Base-by-base conservation (phyloP, 2,113 vertebrate genomes). In the Cnemophilus loriae region DNA sequence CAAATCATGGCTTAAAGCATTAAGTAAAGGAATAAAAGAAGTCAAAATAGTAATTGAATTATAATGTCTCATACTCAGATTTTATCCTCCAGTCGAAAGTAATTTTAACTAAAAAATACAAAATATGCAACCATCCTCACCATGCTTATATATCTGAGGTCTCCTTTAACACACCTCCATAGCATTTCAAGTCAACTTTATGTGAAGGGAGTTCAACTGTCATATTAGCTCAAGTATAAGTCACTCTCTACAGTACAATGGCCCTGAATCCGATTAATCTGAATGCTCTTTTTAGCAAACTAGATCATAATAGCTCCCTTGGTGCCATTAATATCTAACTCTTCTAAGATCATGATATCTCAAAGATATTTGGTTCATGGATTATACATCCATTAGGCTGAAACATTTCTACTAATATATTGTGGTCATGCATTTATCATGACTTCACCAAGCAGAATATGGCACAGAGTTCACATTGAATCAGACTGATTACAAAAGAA, bases 261-360 rank as follows among this genome's bases (percentile, higher is more conserved):
- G 60, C 69, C 79, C 49, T 95, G 84, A 96, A 92, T 95, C 84
- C 89, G 90, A 95, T 96, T 94, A 92, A 96, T 95, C 84, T 68
- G 68, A 96, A 91, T 70, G 57, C 75, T 94, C 68, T 77, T 96
- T 97, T 95, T 94, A 94, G 92, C 76, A 91, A 94, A 96, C 89
- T 92, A 70, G 90, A 88, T 95, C 85, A 42, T 94, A 96, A 96
- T 89, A 93, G 69, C 65, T 97, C 95, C 94, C 95, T 79, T 57
- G 92, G 75, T 93, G 46, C 63, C 78, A 87, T 76, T 93, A 96
- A 94, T 95, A 94, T 91, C 79, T 88, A 93, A 68, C 69, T 49
- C 49, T 96, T 95, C 86, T 85, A 95, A 80, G 93, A 94, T 89
- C 77, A 84, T 71, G 76, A 59, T 96, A 92, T 82, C 88, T 88